Conservation (phyloP, 2,888 invertebrate genomes). For the Laothoe populi region DNA sequence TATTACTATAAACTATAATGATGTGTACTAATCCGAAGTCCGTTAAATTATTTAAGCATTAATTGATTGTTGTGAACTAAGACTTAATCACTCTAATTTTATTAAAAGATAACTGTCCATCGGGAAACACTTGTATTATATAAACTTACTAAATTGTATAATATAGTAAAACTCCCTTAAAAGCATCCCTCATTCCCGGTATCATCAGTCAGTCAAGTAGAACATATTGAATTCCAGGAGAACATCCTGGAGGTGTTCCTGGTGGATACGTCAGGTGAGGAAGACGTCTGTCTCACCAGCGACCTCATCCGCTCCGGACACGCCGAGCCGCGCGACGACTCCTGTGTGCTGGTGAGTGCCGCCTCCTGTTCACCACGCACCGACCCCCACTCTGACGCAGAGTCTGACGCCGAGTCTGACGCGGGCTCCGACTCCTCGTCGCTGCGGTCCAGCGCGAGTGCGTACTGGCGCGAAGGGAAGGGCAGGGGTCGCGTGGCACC, state of each 20-base stretch:
- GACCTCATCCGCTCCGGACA: constrained; percentile 75
- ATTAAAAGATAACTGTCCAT: too few species aligned
- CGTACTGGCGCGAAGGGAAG: constrained; percentile 19
- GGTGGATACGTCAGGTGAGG: constrained; percentile 75
- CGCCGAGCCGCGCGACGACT: constrained; percentile 71
- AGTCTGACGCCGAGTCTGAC: neutral
- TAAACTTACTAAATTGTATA: too few species aligned
- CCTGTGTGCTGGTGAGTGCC: constrained; percentile 32
- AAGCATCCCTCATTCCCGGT: too few species aligned
- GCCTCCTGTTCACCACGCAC: too few species aligned
- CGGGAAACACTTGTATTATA: too few species aligned
- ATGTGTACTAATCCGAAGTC: too few species aligned
- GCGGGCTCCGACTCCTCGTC: neutral
- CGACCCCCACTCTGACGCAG: constrained; percentile 39
- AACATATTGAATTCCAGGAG: constrained; percentile 43
- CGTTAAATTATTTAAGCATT: too few species aligned
- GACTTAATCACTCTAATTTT: too few species aligned
- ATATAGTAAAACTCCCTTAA: too few species aligned
- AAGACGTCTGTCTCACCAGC: constrained; percentile 79
- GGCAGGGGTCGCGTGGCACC: neutral
- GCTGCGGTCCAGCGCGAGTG: constrained; percentile 33
- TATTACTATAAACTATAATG: too few species aligned
- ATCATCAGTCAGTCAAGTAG: too few species aligned
- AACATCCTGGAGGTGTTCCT: constrained; percentile 70
- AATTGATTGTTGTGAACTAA: too few species aligned